Evolutionary conservation across 2,797 vertebrate genomes (phyloP).

Genomic region (Hydrolagus colliei): DNA sequence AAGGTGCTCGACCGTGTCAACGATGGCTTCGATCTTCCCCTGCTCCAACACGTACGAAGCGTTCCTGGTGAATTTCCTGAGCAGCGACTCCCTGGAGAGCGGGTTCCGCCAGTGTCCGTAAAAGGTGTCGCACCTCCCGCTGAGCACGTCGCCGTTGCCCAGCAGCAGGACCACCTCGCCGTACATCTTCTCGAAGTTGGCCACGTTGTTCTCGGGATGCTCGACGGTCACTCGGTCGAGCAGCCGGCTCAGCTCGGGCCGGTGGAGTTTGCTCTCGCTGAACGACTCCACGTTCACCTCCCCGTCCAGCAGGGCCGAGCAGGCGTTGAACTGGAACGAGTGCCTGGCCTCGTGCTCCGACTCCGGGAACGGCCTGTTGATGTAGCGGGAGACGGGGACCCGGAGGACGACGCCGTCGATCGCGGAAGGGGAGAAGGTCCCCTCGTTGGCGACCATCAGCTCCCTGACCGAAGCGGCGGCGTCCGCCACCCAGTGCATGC

Average conservation of each 20-base stretch:
- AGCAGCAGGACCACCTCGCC: conserved; percentile 69
- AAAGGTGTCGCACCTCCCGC: conserved; percentile 73
- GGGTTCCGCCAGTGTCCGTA: conserved; percentile 86
- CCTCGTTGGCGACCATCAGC: conserved; percentile 49
- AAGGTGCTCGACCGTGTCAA: conserved; percentile 62
- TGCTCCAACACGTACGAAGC: conserved; percentile 59
- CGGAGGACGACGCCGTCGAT: conserved; percentile 66
- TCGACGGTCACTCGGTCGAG: conserved; percentile 68
- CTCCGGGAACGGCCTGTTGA: conserved; percentile 73
- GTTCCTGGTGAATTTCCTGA: conserved; percentile 69
- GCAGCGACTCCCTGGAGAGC: conserved; percentile 67
- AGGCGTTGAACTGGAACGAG: conserved; percentile 83
- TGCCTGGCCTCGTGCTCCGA: conserved; percentile 79
- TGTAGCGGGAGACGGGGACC: conserved; percentile 77
- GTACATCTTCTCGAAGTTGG: conserved; percentile 82
- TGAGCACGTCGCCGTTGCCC: conserved; percentile 59
- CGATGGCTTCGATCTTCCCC: conserved; percentile 58
- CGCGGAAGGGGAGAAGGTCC: conserved; percentile 52
- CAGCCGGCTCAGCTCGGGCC: conserved; percentile 60
- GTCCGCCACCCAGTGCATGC: conserved; percentile 81
- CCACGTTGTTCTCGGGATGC: conserved; percentile 71
- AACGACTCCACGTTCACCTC: conserved; percentile 69
- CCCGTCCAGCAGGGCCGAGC: conserved; percentile 69
- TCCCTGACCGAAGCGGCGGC: conserved; percentile 65
- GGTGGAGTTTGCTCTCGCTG: conserved; percentile 48